phyloP scores from a whole-genome alignment of 1,140 invertebrate genomes.

The Drosophila punjabiensis region DNA sequence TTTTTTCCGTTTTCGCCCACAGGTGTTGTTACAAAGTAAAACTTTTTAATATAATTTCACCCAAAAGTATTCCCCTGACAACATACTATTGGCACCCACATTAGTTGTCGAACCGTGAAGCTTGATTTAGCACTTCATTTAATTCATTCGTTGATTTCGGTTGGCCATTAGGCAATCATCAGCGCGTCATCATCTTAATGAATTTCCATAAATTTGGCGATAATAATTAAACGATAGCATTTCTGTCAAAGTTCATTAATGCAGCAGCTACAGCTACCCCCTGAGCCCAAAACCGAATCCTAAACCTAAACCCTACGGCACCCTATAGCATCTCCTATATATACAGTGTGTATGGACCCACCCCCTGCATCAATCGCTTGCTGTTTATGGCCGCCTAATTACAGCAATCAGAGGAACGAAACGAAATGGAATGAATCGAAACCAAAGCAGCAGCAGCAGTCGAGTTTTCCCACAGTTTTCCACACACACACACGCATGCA shows the following conservation, averaged over 20 bases:
- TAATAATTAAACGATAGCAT: constrained; percentile 75
- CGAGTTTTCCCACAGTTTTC: constrained; percentile 63
- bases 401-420: constrained; percentile 59
- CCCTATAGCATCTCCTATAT: constrained; percentile 6
- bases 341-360: not conserved
- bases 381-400: constrained; percentile 66
- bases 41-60: not conserved
- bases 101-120: constrained; percentile 3
- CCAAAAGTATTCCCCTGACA: too few relatives aligned
- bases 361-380: constrained; percentile 34
- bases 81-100: constrained; percentile 21
- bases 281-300: not conserved
- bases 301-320: constrained; percentile 1
- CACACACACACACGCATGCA: constrained; percentile 6
- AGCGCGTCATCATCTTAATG: constrained; percentile 66
- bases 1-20: too few relatives aligned
- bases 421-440: constrained; percentile 49
- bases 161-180: constrained; percentile 51
- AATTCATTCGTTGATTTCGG: constrained; percentile 30
- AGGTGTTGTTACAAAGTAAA: not conserved
- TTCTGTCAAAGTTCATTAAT: constrained; percentile 69
- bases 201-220: constrained; percentile 78
- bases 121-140: constrained; percentile 34
- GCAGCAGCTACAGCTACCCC: constrained; percentile 17
- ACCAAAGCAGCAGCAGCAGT: constrained; percentile 27